phyloP scores from a whole-genome alignment of 2,113 vertebrate genomes.

The Choloepus hoffmanni region DNA sequence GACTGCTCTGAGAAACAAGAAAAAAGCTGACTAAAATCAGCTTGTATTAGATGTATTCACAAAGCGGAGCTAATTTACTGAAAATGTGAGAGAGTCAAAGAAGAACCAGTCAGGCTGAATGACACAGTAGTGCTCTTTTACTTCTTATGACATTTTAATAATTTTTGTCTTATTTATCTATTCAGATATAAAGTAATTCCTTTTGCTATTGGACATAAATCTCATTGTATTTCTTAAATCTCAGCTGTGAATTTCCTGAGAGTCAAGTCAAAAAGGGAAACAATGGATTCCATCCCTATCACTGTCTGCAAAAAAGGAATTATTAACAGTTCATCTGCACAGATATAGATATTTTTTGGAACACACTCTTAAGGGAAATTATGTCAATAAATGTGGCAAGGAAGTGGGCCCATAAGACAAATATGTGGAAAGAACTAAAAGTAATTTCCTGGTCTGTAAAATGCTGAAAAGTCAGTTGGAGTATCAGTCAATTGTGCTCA shows the following conservation, averaged over 20 bases:
- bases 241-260: background rate
- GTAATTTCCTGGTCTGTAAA: background rate
- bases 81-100: background rate
- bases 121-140: background rate
- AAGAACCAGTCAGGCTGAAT: background rate
- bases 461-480: background rate
- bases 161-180: background rate
- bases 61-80: background rate
- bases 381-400: background rate
- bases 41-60: background rate
- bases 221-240: background rate
- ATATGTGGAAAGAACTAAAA: background rate
- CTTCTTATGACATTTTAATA: background rate
- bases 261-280: slow-evolving; percentile 11
- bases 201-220: background rate
- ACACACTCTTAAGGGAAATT: background rate
- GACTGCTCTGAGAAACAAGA: background rate
- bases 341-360: background rate
- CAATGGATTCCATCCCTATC: background rate
- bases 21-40: background rate
- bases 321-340: background rate
- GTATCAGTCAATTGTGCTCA: background rate
- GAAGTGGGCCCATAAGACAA: background rate
- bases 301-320: background rate
- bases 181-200: background rate